These are phyloP conservation scores for Montipora cactus DNA, from an alignment of 64 coral and sea anemone species.

Conservation along the genomic window DNA sequence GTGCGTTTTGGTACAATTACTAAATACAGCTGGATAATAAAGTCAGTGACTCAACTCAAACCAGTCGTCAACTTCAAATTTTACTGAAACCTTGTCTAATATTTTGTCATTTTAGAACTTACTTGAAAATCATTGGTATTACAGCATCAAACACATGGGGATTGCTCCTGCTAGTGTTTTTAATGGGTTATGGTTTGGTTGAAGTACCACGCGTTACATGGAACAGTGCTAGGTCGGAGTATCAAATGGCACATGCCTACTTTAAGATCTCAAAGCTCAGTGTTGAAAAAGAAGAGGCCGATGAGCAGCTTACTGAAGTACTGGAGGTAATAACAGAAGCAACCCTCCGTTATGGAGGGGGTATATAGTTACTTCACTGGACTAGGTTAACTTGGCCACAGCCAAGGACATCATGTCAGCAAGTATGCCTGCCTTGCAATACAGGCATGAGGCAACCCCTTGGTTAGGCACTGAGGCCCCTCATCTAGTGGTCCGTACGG, in stretches of 20 bases:
- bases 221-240: conserved; percentile 88
- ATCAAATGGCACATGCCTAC: conserved; percentile 94
- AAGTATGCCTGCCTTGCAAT: no score
- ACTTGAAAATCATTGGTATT: conserved; percentile 88
- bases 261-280: conserved; percentile 99
- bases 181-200: conserved; percentile 98
- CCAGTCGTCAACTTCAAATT: no score
- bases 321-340: conserved; percentile 64
- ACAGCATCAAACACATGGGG: conserved; percentile 99
- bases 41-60: no score
- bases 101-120: not conserved
- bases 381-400: no score
- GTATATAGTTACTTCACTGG: no score
- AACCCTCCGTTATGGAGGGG: not conserved
- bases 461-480: no score
- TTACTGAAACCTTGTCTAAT: not conserved
- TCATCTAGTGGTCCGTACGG: no score
- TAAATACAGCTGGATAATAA: no score
- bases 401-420: no score
- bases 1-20: no score
- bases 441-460: no score
- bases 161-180: conserved; percentile 82
- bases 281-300: conserved; percentile 95
- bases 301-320: conserved; percentile 93
- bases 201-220: conserved; percentile 91